A percentile compares a stretch with the other conserved stretches of the same genome.
phyloP scores from a whole-genome alignment of 2,888 invertebrate species.

The Itoplectis maculator region DNA sequence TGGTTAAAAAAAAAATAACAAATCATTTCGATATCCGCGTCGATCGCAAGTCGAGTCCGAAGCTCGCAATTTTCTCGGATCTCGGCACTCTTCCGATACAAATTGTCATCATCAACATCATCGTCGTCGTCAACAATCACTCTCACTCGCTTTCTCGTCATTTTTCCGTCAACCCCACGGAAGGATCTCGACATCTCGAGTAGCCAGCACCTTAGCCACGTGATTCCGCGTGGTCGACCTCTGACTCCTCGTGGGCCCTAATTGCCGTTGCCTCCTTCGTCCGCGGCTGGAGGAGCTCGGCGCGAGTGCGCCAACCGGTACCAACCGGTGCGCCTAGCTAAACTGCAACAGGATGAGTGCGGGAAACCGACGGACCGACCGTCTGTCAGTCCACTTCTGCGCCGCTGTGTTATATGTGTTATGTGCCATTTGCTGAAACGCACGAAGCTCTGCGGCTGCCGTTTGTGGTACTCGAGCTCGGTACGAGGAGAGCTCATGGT shows the following conservation, averaged over 20 bases:
- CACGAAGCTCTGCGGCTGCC: slow-evolving; percentile 20
- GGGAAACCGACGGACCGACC: slow-evolving; percentile 47
- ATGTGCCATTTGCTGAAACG: slow-evolving; percentile 16
- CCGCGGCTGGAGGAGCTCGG: slow-evolving; percentile 29
- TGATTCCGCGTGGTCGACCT: slow-evolving; percentile 48
- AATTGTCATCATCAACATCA: slow-evolving; percentile 41
- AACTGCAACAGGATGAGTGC: slow-evolving; percentile 51
- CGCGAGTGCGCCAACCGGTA: background rate
- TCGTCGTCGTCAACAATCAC: slow-evolving; percentile 1
- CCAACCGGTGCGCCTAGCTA: slow-evolving; percentile 46
- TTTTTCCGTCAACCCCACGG: slow-evolving; percentile 21
- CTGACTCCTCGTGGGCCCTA: slow-evolving; percentile 55
- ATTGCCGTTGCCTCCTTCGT: slow-evolving; percentile 60
- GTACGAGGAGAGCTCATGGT: slow-evolving; percentile 48
- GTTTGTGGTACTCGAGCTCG: slow-evolving; percentile 53
- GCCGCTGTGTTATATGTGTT: background rate
- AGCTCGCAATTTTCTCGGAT: too few relatives aligned
- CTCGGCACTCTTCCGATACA: too few relatives aligned
- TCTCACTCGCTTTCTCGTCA: too few relatives aligned
- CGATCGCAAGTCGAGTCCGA: too few relatives aligned
- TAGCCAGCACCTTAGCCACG: too few relatives aligned
- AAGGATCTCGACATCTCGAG: slow-evolving; percentile 25
- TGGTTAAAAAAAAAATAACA: too few relatives aligned
- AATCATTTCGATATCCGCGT: too few relatives aligned
- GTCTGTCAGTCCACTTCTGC: slow-evolving; percentile 43